These are phyloP conservation scores for Lucifuga dentata DNA, from an alignment of 2,113 vertebrate species.

Conservation along the genomic window DNA sequence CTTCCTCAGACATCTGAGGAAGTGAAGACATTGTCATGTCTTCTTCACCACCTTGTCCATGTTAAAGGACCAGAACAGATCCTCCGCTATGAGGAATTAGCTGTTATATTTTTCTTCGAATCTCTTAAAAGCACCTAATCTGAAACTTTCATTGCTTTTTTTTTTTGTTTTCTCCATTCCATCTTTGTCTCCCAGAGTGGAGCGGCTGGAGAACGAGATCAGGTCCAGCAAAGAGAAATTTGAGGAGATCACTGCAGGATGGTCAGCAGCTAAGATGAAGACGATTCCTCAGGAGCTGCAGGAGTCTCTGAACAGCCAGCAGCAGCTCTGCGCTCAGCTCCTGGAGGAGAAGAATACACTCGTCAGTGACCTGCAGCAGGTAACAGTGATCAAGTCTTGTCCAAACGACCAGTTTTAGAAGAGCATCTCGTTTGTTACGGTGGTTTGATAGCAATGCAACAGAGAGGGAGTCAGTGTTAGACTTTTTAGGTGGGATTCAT, in stretches of 20 bases:
- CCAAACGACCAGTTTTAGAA: too few relatives aligned
- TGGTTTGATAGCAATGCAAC: too few relatives aligned
- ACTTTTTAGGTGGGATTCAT: too few relatives aligned
- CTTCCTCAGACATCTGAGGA: too few relatives aligned
- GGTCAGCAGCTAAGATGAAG: constrained; percentile 74
- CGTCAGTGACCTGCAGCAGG: constrained; percentile 87
- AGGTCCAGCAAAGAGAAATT: constrained; percentile 80
- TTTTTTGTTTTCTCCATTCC: too few relatives aligned
- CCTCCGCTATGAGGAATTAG: too few relatives aligned
- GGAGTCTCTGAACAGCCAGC: constrained; percentile 83
- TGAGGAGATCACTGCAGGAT: constrained; percentile 83
- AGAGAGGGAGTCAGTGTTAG: too few relatives aligned
- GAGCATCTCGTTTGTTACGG: too few relatives aligned
- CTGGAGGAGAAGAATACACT: constrained; percentile 87
- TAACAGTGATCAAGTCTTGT: constrained; percentile 27
- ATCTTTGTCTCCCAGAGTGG: constrained; percentile 62
- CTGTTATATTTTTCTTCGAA: too few relatives aligned
- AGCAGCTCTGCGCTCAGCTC: constrained; percentile 79
- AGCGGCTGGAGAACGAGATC: constrained; percentile 72
- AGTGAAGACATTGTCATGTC: too few relatives aligned
- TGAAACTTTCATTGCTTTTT: background rate
- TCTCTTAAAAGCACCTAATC: background rate
- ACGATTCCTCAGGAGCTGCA: constrained; percentile 83
- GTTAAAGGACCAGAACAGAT: too few relatives aligned
- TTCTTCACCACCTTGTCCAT: too few relatives aligned